Evolutionary conservation across 2,797 vertebrate species (phyloP), one percentile per base, ranked within the genome.

Genomic region (Chrosomus eos): DNA sequence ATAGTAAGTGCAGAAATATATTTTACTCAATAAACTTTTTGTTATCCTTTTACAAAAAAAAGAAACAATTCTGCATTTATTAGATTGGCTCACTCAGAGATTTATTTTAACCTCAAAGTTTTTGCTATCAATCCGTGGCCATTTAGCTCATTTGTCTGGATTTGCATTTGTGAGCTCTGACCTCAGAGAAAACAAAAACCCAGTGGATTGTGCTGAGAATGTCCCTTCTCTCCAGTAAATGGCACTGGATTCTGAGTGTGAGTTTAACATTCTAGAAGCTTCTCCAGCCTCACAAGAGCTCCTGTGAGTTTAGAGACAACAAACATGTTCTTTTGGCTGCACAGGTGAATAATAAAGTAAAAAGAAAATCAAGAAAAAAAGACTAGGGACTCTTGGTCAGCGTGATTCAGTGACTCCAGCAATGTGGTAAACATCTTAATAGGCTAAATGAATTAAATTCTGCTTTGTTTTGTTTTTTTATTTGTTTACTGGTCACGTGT

Each of bases 241-340:
- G 91, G 81, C 81, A 85, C 90, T 91, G 91, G 89, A 89, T 89
- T 79, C 84, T 43, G 40, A 83, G 83, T 38, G 85, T 86, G 80
- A 90, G 87, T 91, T 94, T 94, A 93, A 91, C 92, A 95, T 95
- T 94, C 94, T 86, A 83, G 85, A 81, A 85, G 85, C 88, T 87
- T 90, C 88, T 91, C 73, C 89, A 85, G 88, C 58, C 86, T 87
- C 83, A 89, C 84, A 85, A 84, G 86, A 90, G 86, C 58, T 82
- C 85, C 51, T 62, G 83, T 40, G 71, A 70, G 51, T 82, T 85
- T 72, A 58, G 83, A 77, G 74, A 75, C 62, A 81, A 79, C 67
- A 85, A 71, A 74, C 64, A 71, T 62, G 78, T 71, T 62, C 28
- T 82, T 26, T 81, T 84, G 82, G 82, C 73, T 72, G 55, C 45